Conservation (phyloP, 1,140 invertebrate genomes). For the Pseudomyrmex dendroicus region DNA sequence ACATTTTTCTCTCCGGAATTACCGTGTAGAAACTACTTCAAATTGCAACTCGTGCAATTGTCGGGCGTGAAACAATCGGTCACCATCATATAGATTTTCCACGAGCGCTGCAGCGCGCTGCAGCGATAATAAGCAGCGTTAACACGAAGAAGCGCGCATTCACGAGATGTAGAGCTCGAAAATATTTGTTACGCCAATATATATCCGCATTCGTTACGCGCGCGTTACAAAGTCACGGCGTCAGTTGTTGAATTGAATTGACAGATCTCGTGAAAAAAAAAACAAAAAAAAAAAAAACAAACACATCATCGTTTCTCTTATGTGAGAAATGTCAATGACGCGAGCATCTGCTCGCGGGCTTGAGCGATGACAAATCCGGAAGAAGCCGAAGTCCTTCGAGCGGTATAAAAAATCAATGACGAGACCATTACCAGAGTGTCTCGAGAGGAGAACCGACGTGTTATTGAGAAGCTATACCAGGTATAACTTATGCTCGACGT, state of each 20-base stretch:
- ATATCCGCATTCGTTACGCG: too few relatives aligned
- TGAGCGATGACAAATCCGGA: constrained; percentile 67
- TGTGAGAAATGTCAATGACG: background rate
- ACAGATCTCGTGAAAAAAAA: background rate
- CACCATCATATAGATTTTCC: constrained; percentile 35
- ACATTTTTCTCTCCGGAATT: constrained; percentile 7
- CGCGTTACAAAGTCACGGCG: constrained; percentile 27
- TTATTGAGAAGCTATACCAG: constrained; percentile 78
- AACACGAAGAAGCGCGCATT: constrained; percentile 10
- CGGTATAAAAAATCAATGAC: constrained; percentile 66
- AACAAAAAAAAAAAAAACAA: background rate
- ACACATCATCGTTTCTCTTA: background rate
- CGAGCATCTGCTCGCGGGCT: constrained; percentile 41
- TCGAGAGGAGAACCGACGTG: constrained; percentile 68
- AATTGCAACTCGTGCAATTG: constrained; percentile 15
- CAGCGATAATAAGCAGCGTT: background rate
- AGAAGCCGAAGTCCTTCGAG: constrained; percentile 42
- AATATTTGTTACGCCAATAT: background rate
- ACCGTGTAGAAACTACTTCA: constrained; percentile 8
- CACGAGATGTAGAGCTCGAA: background rate
- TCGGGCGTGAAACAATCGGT: background rate
- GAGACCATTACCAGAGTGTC: constrained; percentile 67
- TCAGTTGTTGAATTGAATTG: constrained; percentile 28
- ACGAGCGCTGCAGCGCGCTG: constrained; percentile 1
- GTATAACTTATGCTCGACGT: constrained; percentile 78